Evolutionary conservation across 1,140 invertebrate genomes (phyloP).

Genomic region (Drosophila pruinosa): DNA sequence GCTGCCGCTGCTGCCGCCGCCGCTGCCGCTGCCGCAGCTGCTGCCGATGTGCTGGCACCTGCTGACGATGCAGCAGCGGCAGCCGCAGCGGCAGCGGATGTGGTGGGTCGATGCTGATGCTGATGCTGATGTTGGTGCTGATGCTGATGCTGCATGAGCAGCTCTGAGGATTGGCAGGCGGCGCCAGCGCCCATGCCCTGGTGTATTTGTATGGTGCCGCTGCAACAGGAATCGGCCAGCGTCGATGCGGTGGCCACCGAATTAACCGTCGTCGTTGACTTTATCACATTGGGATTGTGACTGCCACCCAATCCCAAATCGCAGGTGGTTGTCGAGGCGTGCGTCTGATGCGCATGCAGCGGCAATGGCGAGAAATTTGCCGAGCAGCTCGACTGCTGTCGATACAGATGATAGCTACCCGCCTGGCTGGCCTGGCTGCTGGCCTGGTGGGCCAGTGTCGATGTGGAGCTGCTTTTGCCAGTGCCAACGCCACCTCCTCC

Average conservation of each 20-base stretch:
- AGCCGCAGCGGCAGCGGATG: constrained; percentile 23
- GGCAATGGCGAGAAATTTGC: constrained; percentile 79
- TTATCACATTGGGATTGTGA: constrained; percentile 82
- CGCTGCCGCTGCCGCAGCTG: constrained; percentile 40
- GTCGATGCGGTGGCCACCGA: constrained; percentile 80
- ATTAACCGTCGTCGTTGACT: constrained; percentile 79
- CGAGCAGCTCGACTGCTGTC: constrained; percentile 79
- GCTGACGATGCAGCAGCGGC: constrained; percentile 37
- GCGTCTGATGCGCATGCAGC: constrained; percentile 74
- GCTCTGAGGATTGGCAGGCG: constrained; percentile 71
- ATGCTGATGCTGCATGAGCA: constrained; percentile 49
- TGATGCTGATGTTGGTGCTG: constrained; percentile 38
- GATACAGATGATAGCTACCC: constrained; percentile 56
- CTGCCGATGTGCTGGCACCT: constrained; percentile 22
- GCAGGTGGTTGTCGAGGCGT: constrained; percentile 79
- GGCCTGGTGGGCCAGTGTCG: constrained; percentile 51
- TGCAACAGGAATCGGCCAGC: constrained; percentile 78
- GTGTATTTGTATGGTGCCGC: constrained; percentile 75
- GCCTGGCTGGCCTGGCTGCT: constrained; percentile 25
- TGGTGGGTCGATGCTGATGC: constrained; percentile 40
- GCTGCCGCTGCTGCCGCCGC: constrained; percentile 38
- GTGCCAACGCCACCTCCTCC: neutral
- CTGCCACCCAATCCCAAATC: constrained; percentile 68
- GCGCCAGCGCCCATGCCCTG: constrained; percentile 74
- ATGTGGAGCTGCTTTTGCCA: constrained; percentile 52